Conservation (phyloP, 2,797 vertebrate species). For the Gambusia yucatana region DNA sequence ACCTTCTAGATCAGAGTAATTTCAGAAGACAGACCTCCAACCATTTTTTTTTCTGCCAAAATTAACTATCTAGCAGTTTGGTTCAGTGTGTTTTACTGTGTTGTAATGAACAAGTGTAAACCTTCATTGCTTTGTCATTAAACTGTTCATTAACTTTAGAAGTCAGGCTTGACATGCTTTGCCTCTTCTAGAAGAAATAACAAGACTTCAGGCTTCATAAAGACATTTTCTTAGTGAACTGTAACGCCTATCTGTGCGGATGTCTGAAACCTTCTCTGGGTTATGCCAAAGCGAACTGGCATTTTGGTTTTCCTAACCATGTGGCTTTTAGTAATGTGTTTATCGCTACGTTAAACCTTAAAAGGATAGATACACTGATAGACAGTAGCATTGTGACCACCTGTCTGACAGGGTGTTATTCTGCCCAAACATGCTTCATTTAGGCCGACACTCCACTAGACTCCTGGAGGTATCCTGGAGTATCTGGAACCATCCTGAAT, state of each 20-base stretch:
- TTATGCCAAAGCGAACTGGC: background rate
- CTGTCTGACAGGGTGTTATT: background rate
- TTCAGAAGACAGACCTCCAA: slow-evolving; percentile 23
- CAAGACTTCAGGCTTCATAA: slow-evolving; percentile 75
- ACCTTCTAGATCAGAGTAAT: background rate
- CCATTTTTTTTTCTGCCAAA: slow-evolving; percentile 25
- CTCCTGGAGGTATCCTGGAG: background rate
- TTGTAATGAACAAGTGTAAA: slow-evolving; percentile 48
- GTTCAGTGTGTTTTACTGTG: slow-evolving; percentile 15
- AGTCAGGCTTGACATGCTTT: slow-evolving; percentile 59
- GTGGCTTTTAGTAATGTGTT: slow-evolving; percentile 42
- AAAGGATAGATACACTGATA: slow-evolving; percentile 28
- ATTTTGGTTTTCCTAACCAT: slow-evolving; percentile 21
- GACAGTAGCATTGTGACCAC: background rate
- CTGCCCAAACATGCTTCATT: background rate
- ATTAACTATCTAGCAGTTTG: slow-evolving; percentile 19
- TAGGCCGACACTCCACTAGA: background rate
- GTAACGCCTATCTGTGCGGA: slow-evolving; percentile 56
- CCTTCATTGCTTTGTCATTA: slow-evolving; percentile 60
- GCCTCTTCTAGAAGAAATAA: slow-evolving; percentile 62
- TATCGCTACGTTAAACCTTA: slow-evolving; percentile 44
- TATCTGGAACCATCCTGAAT: background rate
- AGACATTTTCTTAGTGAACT: slow-evolving; percentile 70
- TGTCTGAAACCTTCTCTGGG: slow-evolving; percentile 31
- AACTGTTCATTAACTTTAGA: slow-evolving; percentile 65